Base-by-base conservation (phyloP, 2,888 invertebrate species). In the Dromius quadrimaculatus region DNA sequence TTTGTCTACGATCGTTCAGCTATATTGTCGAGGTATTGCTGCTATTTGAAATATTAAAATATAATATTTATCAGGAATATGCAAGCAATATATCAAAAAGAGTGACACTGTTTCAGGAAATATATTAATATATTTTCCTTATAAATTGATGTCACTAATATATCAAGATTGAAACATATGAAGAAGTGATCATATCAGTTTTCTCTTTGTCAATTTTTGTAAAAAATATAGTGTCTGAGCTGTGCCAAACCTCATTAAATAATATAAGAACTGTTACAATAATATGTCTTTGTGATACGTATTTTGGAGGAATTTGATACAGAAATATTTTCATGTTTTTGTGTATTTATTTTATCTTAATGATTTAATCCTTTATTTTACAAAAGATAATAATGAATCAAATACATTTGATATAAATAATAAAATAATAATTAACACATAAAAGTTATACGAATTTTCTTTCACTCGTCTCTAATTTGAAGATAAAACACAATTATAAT, bases 161-260 rank as follows among this genome's bases (percentile, higher is more conserved):
- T 62, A 62, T 41, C 41, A 38, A 41, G 62, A 28, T 62, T 62
- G 36, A 34, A 64, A 64, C 50, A 34, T 64, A 41, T 68, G 34
- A 50, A 50, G 13, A 65, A 54, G 34, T 54, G 54, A 59, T 68
- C 59, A 68, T 57, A 59, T 68, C 66, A 66, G 23, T 41, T 41
- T 43, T 59, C 22, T 66, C 57, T 43, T 59, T 68, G 68, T 68
- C 68, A 59, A 68, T 68, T 68, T 41, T 68, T 68, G 59, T 59
- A 59, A 57, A 68, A 57, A 57, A 59, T 34, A 68, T 43, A 59
- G 59, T 59, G 45, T 68, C 28, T 68, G 57, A 23, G 34, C 68
- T 68, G 68, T 68, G 68, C 68, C 68, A 68, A 68, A 68, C 36
- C 54, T 59, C 41, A 70, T 47, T 62, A 13, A 54, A 36, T 17